phyloP scores from a whole-genome alignment of 2,888 invertebrate species.

The Troides aeacus region DNA sequence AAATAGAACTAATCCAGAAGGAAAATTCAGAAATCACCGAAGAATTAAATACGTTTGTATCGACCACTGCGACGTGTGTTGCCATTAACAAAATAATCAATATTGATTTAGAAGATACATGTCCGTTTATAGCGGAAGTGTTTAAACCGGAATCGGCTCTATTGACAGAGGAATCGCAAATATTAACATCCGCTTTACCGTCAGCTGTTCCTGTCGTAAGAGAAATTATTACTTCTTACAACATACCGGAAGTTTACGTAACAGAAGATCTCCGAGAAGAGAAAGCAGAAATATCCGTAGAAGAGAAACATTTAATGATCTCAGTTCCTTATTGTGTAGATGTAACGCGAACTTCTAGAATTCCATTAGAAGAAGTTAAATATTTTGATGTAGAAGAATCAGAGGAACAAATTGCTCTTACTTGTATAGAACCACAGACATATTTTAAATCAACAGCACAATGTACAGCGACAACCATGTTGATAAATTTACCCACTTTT shows the following conservation, averaged over 20 bases:
- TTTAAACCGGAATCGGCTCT: neutral
- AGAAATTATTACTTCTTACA: neutral
- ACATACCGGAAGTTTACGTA: neutral
- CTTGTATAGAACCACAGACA: neutral
- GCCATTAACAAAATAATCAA: neutral
- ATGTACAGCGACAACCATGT: constrained; percentile 2
- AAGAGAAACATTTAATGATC: neutral
- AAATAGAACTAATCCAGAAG: neutral
- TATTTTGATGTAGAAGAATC: constrained; percentile 1
- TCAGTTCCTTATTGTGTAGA: neutral
- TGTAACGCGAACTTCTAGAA: neutral
- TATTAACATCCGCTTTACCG: neutral
- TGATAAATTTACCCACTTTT: neutral
- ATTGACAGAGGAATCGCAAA: neutral
- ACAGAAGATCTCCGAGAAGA: neutral
- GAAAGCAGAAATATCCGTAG: neutral
- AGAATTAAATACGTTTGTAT: neutral
- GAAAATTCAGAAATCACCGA: neutral
- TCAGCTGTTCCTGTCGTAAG: neutral
- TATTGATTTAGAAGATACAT: neutral
- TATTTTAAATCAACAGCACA: neutral
- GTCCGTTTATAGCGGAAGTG: neutral
- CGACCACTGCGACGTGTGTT: neutral
- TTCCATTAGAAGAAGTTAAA: constrained; percentile 7
- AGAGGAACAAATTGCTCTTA: neutral